phyloP scores from a whole-genome alignment of 2,888 invertebrate genomes.

The Meteorus cinctellus region DNA sequence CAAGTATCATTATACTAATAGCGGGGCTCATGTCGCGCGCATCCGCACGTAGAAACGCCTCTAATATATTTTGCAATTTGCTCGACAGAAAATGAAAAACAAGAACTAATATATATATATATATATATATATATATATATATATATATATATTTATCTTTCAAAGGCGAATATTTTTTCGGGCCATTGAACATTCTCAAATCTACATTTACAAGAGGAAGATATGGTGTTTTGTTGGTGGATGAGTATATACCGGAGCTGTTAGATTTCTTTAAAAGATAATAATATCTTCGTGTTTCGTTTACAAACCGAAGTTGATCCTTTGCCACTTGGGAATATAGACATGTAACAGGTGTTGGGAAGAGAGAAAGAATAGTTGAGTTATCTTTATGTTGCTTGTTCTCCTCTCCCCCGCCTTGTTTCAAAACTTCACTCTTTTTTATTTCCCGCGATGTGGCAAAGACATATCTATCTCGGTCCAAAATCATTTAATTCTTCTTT shows the following conservation, averaged over 20 bases:
- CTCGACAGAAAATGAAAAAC: background rate
- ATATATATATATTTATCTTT: conserved; percentile 1
- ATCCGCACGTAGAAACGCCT: conserved; percentile 25
- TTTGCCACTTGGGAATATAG: conserved; percentile 15
- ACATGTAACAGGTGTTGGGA: conserved; percentile 32
- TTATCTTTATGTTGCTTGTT: background rate
- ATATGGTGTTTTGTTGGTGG: conserved; percentile 41
- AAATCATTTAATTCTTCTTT: too few relatives aligned
- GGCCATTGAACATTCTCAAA: background rate
- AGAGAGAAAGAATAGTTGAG: background rate
- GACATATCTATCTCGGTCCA: too few relatives aligned
- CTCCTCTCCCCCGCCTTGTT: background rate
- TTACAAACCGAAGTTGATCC: conserved; percentile 27
- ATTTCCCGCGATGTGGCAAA: too few relatives aligned
- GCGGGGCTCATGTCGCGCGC: conserved; percentile 41
- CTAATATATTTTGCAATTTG: background rate
- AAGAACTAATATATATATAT: background rate
- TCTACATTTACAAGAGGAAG: conserved; percentile 4
- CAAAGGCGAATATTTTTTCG: background rate
- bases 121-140: too few relatives aligned
- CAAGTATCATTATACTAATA: conserved; percentile 59
- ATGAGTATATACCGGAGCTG: conserved; percentile 39
- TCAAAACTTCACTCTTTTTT: too few relatives aligned
- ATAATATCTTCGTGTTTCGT: conserved; percentile 19
- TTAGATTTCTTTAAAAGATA: conserved; percentile 29